Conservation (phyloP, 2,797 vertebrate species). For the Channa striata region DNA sequence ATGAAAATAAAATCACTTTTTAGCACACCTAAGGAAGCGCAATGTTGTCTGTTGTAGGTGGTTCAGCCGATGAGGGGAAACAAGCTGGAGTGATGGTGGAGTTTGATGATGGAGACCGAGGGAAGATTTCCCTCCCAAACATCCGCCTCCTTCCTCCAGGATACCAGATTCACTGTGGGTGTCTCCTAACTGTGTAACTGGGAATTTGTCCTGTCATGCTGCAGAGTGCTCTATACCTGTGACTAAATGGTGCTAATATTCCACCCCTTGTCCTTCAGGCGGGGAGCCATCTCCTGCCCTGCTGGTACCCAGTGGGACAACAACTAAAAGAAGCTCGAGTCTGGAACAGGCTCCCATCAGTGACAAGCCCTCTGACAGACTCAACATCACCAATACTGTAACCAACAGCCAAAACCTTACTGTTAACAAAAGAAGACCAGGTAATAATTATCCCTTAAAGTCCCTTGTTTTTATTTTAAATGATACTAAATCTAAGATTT, state of each 20-base stretch:
- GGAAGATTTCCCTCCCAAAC: constrained; percentile 93
- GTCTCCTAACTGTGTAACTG: constrained; percentile 14
- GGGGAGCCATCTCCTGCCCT: constrained; percentile 88
- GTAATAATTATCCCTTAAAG: constrained; percentile 67
- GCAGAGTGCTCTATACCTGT: constrained; percentile 1
- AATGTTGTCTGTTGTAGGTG: constrained; percentile 66
- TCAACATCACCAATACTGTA: constrained; percentile 60
- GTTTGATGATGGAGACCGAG: constrained; percentile 96
- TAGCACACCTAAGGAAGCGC: neutral
- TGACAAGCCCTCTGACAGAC: constrained; percentile 82
- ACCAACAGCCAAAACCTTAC: constrained; percentile 76
- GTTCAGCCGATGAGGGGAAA: constrained; percentile 87
- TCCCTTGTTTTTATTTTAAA: neutral
- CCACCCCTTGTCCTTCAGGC: constrained; percentile 75
- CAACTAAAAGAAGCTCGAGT: constrained; percentile 79
- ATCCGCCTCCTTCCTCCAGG: constrained; percentile 94
- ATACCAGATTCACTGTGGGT: constrained; percentile 96
- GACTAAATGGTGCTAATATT: constrained; percentile 23
- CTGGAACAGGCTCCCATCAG: constrained; percentile 78
- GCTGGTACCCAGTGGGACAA: constrained; percentile 82
- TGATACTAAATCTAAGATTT: neutral
- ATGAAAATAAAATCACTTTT: neutral
- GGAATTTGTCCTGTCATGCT: constrained; percentile 6
- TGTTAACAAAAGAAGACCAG: constrained; percentile 86
- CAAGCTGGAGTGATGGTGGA: constrained; percentile 92